Conservation (phyloP, 2,797 vertebrate genomes). For the Micrastur ruficollis region DNA sequence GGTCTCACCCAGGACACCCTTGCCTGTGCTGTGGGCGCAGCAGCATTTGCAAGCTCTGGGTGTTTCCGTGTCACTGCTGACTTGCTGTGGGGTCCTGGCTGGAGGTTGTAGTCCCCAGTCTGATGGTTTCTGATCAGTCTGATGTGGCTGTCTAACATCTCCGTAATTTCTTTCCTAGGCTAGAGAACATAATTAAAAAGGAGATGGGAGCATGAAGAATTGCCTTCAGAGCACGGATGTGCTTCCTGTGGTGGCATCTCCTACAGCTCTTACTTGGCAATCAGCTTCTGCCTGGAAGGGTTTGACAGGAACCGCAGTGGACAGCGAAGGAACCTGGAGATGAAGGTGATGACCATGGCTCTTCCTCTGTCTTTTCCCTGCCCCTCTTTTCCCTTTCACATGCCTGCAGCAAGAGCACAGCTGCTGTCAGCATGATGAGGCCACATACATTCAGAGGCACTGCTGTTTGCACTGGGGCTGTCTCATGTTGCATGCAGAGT, state of each 20-base stretch:
- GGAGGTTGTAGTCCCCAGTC: not conserved
- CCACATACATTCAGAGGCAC: rapidly evolving
- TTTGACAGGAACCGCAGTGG: not conserved
- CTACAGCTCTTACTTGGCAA: not conserved
- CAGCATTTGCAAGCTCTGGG: not conserved
- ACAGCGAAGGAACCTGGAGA: not conserved
- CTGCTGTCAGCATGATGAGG: rapidly evolving
- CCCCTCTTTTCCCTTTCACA: not conserved
- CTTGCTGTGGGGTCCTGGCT: not conserved
- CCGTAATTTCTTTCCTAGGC: constrained; percentile 11
- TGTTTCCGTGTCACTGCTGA: not conserved
- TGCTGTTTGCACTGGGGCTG: not conserved
- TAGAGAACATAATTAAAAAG: not conserved
- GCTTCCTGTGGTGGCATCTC: not conserved
- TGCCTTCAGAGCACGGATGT: not conserved
- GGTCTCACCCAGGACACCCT: not conserved
- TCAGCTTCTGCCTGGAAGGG: not conserved
- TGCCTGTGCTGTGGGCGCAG: not conserved
- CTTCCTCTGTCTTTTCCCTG: not conserved
- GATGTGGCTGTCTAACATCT: not conserved
- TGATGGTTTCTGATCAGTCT: not conserved
- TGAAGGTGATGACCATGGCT: constrained; percentile 1
- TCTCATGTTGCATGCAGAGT: rapidly evolving
- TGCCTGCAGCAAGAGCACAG: not conserved
- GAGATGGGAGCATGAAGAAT: constrained; percentile 27